Evolutionary conservation across 2,797 vertebrate species (phyloP).

Genomic region (Oryzias sinensis): DNA sequence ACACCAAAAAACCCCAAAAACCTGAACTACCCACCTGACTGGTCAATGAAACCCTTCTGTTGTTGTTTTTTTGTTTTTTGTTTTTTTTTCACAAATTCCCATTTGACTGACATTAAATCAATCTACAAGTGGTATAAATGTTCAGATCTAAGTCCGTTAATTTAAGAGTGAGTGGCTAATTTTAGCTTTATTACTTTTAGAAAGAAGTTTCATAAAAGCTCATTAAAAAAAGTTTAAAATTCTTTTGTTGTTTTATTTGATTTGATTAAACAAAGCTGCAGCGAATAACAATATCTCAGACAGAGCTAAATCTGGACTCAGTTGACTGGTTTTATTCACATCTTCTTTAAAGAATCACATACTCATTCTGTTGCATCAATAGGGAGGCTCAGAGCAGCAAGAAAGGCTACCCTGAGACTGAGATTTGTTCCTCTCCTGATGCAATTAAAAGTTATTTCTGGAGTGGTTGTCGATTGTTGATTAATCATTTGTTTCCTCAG

Average conservation of each 20-base stretch:
- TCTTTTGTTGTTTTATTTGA: constrained; percentile 9
- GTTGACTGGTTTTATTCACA: constrained; percentile 21
- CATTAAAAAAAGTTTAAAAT: constrained; percentile 10
- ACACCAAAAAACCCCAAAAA: constrained; percentile 14
- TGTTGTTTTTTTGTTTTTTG: constrained; percentile 2
- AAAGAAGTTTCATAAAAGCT: constrained; percentile 2
- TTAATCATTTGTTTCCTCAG: no score
- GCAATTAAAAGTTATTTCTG: neutral
- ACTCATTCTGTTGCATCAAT: constrained; percentile 23
- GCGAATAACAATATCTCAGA: constrained; percentile 14
- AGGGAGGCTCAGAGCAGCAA: constrained; percentile 2
- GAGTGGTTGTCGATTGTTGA: neutral
- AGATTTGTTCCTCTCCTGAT: constrained; percentile 5
- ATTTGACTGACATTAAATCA: constrained; percentile 37
- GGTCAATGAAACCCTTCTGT: constrained; percentile 10
- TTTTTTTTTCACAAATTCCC: constrained; percentile 25
- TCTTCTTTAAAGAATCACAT: constrained; percentile 1
- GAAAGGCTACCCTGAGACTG: neutral
- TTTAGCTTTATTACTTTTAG: neutral
- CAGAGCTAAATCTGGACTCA: constrained; percentile 16
- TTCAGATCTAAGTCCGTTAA: constrained; percentile 4
- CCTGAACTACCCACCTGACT: constrained; percentile 12
- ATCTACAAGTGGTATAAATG: constrained; percentile 11
- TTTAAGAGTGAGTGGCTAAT: no score
- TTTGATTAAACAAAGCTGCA: constrained; percentile 25